phyloP scores from a whole-genome alignment of 2,113 vertebrate genomes.

The Peromyscus californicus region DNA sequence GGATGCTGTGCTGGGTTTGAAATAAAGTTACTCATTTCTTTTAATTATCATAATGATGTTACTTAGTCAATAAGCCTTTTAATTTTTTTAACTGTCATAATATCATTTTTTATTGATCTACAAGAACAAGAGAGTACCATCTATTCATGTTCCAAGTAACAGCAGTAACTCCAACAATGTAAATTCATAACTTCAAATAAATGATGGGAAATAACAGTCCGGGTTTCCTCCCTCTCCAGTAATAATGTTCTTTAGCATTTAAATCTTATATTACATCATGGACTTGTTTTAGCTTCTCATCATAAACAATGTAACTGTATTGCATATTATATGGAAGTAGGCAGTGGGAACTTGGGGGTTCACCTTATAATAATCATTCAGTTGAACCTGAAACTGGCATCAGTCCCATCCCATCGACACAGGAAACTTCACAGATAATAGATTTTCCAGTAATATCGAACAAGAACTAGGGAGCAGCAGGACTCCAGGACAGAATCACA shows the following conservation, averaged over 20 bases:
- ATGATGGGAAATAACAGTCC: background rate
- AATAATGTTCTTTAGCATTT: background rate
- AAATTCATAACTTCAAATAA: background rate
- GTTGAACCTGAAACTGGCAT: conserved; percentile 20
- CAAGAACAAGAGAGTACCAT: conserved; percentile 39
- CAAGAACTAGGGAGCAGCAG: conserved; percentile 25
- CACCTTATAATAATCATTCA: background rate
- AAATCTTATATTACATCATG: background rate
- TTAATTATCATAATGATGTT: conserved; percentile 61
- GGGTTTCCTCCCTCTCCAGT: background rate
- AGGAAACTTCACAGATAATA: background rate
- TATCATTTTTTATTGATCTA: conserved; percentile 39
- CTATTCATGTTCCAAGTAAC: background rate
- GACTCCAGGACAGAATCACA: background rate
- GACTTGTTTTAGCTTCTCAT: background rate
- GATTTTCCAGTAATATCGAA: conserved; percentile 38
- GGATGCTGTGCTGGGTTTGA: conserved; percentile 12
- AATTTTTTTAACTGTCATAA: conserved; percentile 40
- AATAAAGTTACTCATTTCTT: conserved; percentile 49
- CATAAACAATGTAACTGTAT: background rate
- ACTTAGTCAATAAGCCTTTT: conserved; percentile 45
- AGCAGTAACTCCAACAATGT: background rate
- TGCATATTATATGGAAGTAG: background rate
- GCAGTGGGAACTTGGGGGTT: background rate
- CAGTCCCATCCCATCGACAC: background rate